These are phyloP conservation scores for Apolygus lucorum DNA, from an alignment of 1,140 invertebrate species.

Conservation along the genomic window DNA sequence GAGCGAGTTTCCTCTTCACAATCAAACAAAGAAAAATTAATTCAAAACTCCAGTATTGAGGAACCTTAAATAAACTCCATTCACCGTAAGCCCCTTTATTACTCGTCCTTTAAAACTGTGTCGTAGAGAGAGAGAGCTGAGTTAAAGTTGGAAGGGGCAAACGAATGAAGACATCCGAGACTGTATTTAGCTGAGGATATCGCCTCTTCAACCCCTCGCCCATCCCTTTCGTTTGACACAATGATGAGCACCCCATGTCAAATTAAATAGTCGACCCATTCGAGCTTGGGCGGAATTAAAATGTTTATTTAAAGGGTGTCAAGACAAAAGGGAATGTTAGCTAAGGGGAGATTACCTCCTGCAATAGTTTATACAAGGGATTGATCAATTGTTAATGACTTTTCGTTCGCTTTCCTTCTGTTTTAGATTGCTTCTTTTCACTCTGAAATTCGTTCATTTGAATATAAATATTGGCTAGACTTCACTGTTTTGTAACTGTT, in stretches of 20 bases:
- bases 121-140: too few relatives aligned
- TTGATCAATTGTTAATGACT: conserved; percentile 3
- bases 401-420: conserved; percentile 1
- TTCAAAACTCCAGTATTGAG: too few relatives aligned
- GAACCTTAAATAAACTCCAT: too few relatives aligned
- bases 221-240: not conserved
- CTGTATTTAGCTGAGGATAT: conserved; percentile 8
- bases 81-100: too few relatives aligned
- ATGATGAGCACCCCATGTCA: not conserved
- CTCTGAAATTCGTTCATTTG: not conserved
- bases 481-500: too few relatives aligned
- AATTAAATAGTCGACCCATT: conserved; percentile 5
- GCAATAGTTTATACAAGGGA: not conserved
- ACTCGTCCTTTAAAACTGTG: too few relatives aligned
- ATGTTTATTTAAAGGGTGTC: conserved; percentile 16
- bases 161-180: not conserved
- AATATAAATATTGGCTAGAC: too few relatives aligned
- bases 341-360: conserved; percentile 5
- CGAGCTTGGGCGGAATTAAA: conserved; percentile 7
- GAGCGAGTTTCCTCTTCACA: too few relatives aligned
- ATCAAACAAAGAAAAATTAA: too few relatives aligned
- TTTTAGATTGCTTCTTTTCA: not conserved
- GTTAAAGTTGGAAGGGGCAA: not conserved
- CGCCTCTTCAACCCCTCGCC: not conserved
- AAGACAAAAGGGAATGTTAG: not conserved